Percentiles rank a stretch among this genome's conserved stretches.
phyloP scores from a whole-genome alignment of 2,888 invertebrate genomes.

The Calliphora vomitoria region DNA sequence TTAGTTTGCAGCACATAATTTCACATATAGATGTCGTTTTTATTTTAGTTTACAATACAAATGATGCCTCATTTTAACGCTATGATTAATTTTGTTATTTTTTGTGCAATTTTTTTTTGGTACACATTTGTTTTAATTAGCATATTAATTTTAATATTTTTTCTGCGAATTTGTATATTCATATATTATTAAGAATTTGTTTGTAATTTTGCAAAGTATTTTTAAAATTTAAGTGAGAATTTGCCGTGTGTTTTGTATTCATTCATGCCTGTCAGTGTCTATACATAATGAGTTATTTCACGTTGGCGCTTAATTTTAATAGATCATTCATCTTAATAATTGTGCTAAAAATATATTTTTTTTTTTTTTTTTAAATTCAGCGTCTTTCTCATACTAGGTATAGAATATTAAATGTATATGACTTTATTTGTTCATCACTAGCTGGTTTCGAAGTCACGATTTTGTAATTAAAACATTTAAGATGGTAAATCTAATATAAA shows the following conservation, averaged over 20 bases:
- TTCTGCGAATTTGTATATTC: background rate
- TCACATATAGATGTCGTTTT: background rate
- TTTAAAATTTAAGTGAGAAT: background rate
- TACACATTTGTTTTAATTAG: background rate
- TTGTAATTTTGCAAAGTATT: background rate
- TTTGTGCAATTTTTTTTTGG: too few relatives aligned
- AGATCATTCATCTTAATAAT: conserved; percentile 10
- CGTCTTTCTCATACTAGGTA: too few relatives aligned
- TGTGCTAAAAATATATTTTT: conserved; percentile 8
- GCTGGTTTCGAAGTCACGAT: too few relatives aligned
- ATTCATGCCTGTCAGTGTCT: background rate
- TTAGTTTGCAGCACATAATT: accelerated
- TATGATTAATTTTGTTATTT: background rate
- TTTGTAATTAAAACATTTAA: too few relatives aligned
- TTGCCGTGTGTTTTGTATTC: background rate
- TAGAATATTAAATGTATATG: too few relatives aligned
- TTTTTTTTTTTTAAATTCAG: too few relatives aligned
- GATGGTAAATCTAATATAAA: too few relatives aligned
- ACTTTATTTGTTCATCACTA: too few relatives aligned
- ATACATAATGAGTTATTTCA: conserved; percentile 1
- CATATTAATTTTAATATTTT: background rate
- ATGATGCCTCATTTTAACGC: background rate
- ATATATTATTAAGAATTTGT: background rate
- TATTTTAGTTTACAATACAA: background rate
- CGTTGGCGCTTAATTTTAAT: conserved; percentile 33